These are phyloP conservation scores for Tetramorium alpestre DNA, from an alignment of 1,140 invertebrate species.

Conservation along the genomic window DNA sequence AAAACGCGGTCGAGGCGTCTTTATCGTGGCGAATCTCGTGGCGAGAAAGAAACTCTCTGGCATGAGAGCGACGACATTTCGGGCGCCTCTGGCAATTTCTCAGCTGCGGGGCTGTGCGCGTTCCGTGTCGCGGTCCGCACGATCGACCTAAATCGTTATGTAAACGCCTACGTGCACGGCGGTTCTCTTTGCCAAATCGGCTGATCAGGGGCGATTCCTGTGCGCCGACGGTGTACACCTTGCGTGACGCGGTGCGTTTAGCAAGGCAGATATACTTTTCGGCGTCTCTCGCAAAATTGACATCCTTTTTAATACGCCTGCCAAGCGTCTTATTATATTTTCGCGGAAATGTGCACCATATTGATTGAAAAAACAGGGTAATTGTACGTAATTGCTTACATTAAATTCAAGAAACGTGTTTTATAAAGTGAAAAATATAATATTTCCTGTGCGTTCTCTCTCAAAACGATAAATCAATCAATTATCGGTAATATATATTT, in stretches of 20 bases:
- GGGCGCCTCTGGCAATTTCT: constrained; percentile 61
- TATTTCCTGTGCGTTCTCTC: neutral
- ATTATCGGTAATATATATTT: neutral
- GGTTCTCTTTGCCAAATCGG: constrained; percentile 71
- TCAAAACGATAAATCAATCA: neutral
- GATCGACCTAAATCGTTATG: constrained; percentile 80
- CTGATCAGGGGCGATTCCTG: constrained; percentile 63
- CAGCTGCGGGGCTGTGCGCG: constrained; percentile 36
- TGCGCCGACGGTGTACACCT: neutral
- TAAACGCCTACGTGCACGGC: constrained; percentile 72
- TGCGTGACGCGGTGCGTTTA: neutral
- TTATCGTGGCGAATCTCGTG: constrained; percentile 41
- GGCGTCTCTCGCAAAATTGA: neutral
- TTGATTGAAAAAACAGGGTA: neutral
- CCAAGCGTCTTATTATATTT: neutral
- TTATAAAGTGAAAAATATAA: neutral
- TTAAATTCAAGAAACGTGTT: neutral
- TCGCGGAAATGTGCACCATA: neutral
- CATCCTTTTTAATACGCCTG: neutral
- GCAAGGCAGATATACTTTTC: constrained; percentile 10
- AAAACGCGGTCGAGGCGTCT: neutral
- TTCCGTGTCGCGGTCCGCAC: constrained; percentile 62
- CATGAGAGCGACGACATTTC: constrained; percentile 64
- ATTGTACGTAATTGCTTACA: neutral
- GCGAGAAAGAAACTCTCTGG: constrained; percentile 52